Evolutionary conservation across 2,888 invertebrate genomes (phyloP), one percentile per base, ranked within the genome.

Genomic region (Hofmannophila pseudospretella): DNA sequence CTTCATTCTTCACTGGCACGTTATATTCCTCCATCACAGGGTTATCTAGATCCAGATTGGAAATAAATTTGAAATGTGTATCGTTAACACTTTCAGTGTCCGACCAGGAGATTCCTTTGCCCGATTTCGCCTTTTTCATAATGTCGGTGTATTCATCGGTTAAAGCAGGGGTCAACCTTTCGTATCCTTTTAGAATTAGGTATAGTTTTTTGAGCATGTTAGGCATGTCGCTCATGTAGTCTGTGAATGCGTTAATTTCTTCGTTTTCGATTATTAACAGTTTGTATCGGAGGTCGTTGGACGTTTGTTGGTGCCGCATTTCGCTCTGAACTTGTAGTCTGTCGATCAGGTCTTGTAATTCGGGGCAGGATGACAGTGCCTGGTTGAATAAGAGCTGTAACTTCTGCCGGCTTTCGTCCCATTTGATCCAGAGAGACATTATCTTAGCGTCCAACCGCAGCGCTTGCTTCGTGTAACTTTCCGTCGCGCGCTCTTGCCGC

Each of bases 21-120:
- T 31, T 59, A 35, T 51, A 56, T 5, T 71, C 70, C 3, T 61
- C 49, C 0, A 58, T 61, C 1, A 59, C 62, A 0, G 79, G 80
- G 38, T 73, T 70, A 1, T 72, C 58, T 3, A 77, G 34, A 19
- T 80, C 74, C 13, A 88, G 39, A 7, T 66, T 73, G 0, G 71
- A 65, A 12, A 85, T 62, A 41, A 69, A 79, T 48, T 72, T 73
- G 50, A 81, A 76, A 12, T 72, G 61, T 0, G 68, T 42, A 25
- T 78, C 76, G 1, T 38, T 54, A 22, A 74, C 72, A 0, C 41
- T 33, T 7, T 80, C 76, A 25, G 69, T 68, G 46, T 90, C 90
- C 0, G 87, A 86, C 90, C 91, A 92, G 7, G 88, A 87, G 8
- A 92, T 90, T 16, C 81, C 81, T 54, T 89, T 89, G 1, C 88